Evolutionary conservation across 2,113 vertebrate species (phyloP), one percentile per base, ranked within the genome.

Genomic region (Grallaria varia): DNA sequence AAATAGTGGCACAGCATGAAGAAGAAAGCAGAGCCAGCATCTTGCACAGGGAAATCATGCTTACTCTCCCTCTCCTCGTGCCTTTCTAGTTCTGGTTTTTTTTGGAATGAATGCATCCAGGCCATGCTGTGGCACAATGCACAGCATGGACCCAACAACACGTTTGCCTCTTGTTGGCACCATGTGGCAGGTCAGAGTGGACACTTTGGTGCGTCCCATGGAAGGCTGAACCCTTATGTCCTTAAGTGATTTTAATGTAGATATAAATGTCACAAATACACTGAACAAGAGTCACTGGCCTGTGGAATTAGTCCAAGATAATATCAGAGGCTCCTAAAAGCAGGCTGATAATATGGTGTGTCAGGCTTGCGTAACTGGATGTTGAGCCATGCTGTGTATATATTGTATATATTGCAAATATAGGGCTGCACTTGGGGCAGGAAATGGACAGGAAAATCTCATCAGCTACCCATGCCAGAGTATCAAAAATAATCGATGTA

Each of bases 1-100:
- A 91, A 91, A 80, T 59, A 93, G 87, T 76, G 80, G 89, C 87
- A 87, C 71, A 91, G 78, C 59, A 47, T 87, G 93, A 91, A 78
- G 84, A 75, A 56, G 71, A 7, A 90, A 86, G 87, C 75, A 91
- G 79, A 95, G 85, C 64, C 83, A 95, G 87, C 52, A 85, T 84
- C 72, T 93, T 28, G 14, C 37, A 76, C 24, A 27, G 45, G 20
- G 50, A 71, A 72, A 53, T 66, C 13, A 7, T 55, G 35, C 39
- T 83, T 64, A 6, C 5, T 45, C 23, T 87, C 27, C 16, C 11
- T 62, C 6, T 69, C 14, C 7, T 84, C 4, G 0, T 74, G 12
- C 6, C 56, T 49, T 82, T 27, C 62, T 74, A 39, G 16, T 15
- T 24, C 14, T n/a, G n/a, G n/a, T 85, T 25, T 35, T 62, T 66